Evolutionary conservation across 2,888 invertebrate genomes (phyloP), one percentile per base, ranked within the genome.

Genomic region (Mimumesa dahlbomi): DNA sequence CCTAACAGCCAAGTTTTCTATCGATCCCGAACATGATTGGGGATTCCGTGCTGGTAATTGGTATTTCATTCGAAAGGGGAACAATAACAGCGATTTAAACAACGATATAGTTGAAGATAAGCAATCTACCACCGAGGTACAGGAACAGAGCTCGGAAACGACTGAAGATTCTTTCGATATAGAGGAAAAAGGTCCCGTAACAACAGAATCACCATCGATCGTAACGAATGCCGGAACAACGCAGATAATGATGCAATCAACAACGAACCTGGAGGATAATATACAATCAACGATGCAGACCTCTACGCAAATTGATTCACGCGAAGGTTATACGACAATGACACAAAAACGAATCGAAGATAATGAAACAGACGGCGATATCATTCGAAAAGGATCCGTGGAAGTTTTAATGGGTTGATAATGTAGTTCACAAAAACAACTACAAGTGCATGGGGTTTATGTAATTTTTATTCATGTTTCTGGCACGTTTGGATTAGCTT

Each of bases 1-100:
- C n/a, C n/a, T n/a, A n/a, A n/a, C n/a, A 86, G 86, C 83, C 38
- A 79, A 46, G 4, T 9, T 86, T 38, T 58, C 64, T 2, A 82
- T 87, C 16, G 73, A 87, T 65, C 82, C 83, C 2, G 58, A 69
- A 9, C 58, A 34, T 11, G 86, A 87, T 56, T 84, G 83, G 81
- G 86, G 84, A 6, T 83, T 87, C 53, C 83, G 66, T 6, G 19
- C 87, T 29, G 85, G 85, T 4, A 69, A 72, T 16, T 87, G 87
- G 87, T 85, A 84, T 59, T 67, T 87, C 36, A 86, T 87, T 22
- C 74, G 74, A 18, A 84, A 67, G 56, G 34, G n/a, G 29, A 42
- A 19, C n/a, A 56, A 16, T 14, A 4, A 48, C 16, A 18, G 11
- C 13, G 31, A n/a, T n/a, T n/a, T n/a, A n/a, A 56, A 57, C 6